Base-by-base conservation (phyloP, 2,113 vertebrate species). In the Myiozetetes cayanensis region DNA sequence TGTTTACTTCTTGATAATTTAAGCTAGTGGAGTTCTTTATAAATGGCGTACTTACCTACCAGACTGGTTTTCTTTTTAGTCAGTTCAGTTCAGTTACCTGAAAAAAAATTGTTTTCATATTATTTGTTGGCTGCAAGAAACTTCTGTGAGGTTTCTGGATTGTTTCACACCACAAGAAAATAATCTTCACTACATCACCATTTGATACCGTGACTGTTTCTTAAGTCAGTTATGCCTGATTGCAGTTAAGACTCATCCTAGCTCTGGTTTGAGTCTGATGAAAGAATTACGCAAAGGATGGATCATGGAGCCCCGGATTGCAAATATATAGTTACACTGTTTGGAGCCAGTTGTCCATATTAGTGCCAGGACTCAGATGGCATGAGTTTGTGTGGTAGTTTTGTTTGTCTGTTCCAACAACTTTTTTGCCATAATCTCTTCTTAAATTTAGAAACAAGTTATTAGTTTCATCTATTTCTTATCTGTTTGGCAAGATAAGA, bases 1-100 rank as follows among this genome's bases (percentile, higher is more conserved):
- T 62, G 35, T 89, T 87, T 94, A 59, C 46, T 5, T 95, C 66
- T 78, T 8, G 66, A 75, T 94, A 78, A n/a, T 77, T 88, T 63
- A 63, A 33, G 12, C 35, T 87, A 87, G 46, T 37, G 63, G 39
- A 73, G 39, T 50, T 92, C 39, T 90, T 93, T 90, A 41, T 70
- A 77, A 89, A 52, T 50, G 52, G 41, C n/a, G 22, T 62, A 21
- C 31, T 68, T 74, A 62, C 41, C 76, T 90, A 71, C 25, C 7
- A 46, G 59, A 56, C 15, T 30, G 56, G 16, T 33, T 35, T 63
- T 30, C 18, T 47, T 70, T 39, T 47, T 56, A 24, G 25, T 47
- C 49, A 24, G 25, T 77, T 84, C 31, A 43, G 11, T 86, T 81
- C 74, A 77, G 43, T 88, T 88, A 31, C 33, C 41, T 58, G 47